Conservation (phyloP, 2,113 vertebrate species). For the Laticauda laticaudata region DNA sequence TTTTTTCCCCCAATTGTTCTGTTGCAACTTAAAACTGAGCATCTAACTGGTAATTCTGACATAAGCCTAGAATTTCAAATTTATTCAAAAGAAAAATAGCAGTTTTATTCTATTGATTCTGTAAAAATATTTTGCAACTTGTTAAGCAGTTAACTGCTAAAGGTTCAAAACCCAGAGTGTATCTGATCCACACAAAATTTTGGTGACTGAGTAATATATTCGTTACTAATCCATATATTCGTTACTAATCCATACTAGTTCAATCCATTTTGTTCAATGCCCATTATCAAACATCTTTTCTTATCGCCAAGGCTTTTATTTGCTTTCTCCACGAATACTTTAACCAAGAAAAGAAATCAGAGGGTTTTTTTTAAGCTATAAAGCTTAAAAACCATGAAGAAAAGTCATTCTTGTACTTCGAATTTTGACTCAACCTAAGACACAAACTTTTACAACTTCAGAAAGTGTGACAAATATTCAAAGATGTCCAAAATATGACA, state of each 20-base stretch:
- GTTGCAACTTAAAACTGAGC: background rate
- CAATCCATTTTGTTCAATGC: background rate
- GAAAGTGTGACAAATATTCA: background rate
- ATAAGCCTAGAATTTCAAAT: background rate
- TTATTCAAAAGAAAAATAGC: background rate
- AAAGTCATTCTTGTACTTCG: background rate
- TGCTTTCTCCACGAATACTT: background rate
- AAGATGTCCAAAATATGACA: background rate
- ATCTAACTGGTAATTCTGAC: background rate
- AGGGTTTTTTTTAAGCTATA: background rate
- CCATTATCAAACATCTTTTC: background rate
- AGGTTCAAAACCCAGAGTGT: background rate
- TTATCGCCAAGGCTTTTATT: background rate
- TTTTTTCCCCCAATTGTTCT: background rate
- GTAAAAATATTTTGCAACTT: background rate
- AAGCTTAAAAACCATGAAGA: background rate
- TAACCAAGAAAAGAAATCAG: background rate
- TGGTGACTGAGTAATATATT: background rate
- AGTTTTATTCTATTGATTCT: background rate
- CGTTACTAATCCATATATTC: background rate
- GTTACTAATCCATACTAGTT: background rate
- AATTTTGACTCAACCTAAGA: background rate
- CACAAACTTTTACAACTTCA: background rate
- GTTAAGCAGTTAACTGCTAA: background rate
- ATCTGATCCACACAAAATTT: background rate